Evolutionary conservation across 2,888 invertebrate genomes (phyloP).

Genomic region (Hylaea fasciaria): DNA sequence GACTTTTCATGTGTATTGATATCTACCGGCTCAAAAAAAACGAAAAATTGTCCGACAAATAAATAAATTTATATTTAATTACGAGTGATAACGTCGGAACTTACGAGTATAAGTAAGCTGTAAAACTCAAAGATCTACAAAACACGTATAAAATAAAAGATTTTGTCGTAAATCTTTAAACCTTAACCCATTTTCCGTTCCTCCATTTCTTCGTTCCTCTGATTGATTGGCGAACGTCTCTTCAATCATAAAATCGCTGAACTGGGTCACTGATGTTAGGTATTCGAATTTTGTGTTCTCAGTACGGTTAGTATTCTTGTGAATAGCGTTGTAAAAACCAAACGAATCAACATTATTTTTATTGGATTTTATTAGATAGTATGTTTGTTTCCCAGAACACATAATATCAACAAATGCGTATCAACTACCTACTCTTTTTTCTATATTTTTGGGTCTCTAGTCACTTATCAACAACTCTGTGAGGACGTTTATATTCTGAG

Average conservation of each 20-base stretch:
- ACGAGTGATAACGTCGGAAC: not conserved
- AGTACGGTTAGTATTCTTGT: slow-evolving; percentile 5
- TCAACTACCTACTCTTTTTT: no score
- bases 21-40: no score
- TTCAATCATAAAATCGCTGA: slow-evolving; percentile 14
- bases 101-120: not conserved
- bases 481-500: no score
- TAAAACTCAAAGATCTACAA: not conserved
- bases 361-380: no score
- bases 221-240: slow-evolving; percentile 26
- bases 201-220: slow-evolving; percentile 24
- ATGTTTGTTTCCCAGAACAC: no score
- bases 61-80: not conserved
- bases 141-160: slow-evolving; percentile 15
- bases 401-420: no score
- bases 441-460: no score
- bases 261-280: not conserved
- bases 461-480: no score
- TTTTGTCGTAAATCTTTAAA: slow-evolving; percentile 13
- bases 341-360: not conserved
- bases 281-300: not conserved
- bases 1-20: no score
- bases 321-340: not conserved
- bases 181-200: slow-evolving; percentile 18
- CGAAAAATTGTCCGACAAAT: no score